Base-by-base conservation (phyloP, 92 coral and sea anemone species). In the Porites evermanni region DNA sequence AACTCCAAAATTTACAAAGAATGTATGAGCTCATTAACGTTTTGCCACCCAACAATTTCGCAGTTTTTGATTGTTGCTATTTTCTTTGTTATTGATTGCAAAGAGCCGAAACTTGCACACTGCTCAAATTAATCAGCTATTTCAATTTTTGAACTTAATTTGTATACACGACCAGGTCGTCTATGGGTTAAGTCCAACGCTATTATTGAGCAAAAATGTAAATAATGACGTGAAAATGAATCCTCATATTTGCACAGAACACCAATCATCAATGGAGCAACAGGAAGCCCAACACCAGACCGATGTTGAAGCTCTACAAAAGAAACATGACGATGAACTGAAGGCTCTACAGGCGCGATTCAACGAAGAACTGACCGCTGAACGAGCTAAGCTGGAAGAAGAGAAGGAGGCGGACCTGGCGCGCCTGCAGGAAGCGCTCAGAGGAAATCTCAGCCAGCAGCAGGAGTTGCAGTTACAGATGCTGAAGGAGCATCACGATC, bases 401-500 rank as follows among this genome's bases (percentile, higher is more conserved):
- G 97, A 93, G 78, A 97, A 97, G 66, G 84, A 92, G 65, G 75
- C 85, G 18, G 99, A 90, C 76, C 77, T 97, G 47, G 93, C 86
- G 24, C 91, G 98, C 50, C 74, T 94, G 61, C 88, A 79, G 60
- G 93, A 95, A 44, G 98, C 89, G 54, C 92, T 96, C 90, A 93
- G 93, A 88, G 97, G 97, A 61, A 94, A 92, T 87, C 82, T 95
- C 56, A 92, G 91, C 88, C 95, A 96, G 88, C 95, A 96, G 76
- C 98, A 96, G 81, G 91, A 96, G 82, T 87, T 94, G 38, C 98
- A 96, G 77, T 78, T 96, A 72, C 90, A 89, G 89, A 90, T 93
- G 93, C 81, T 95, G 86, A 93, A 95, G 76, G 99, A 97, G 75
- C 98, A 97, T 67, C 97, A 97, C 53, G 96, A 94, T 72, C 93